phyloP scores from a whole-genome alignment of 2,113 vertebrate species.

The Cathartes aura region DNA sequence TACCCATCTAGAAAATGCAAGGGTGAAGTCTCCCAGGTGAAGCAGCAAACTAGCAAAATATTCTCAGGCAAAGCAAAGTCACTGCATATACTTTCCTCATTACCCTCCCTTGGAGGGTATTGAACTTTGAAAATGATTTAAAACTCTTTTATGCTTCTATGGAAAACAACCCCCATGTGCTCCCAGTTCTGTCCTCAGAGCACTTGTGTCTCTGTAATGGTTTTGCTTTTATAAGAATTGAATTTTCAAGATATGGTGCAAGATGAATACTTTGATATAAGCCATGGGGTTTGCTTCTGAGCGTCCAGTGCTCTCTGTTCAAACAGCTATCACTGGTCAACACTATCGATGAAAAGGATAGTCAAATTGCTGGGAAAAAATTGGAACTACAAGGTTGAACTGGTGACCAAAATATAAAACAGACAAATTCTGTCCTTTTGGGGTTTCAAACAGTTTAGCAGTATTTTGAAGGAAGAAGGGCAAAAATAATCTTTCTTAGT shows the following conservation, averaged over 20 bases:
- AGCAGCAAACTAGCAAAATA: neutral
- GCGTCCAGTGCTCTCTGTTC: neutral
- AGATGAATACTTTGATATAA: neutral
- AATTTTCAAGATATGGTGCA: neutral
- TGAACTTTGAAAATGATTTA: constrained; percentile 24
- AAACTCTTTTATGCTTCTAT: neutral
- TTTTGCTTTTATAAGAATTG: constrained; percentile 1
- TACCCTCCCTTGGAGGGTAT: neutral
- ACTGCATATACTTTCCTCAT: neutral
- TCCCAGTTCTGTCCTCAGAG: neutral
- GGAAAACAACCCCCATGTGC: neutral
- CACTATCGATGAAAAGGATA: neutral
- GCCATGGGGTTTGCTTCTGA: neutral
- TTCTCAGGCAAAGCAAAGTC: neutral
- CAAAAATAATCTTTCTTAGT: neutral
- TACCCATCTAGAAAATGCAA: neutral
- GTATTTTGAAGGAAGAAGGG: neutral
- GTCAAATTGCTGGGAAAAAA: neutral
- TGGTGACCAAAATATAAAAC: neutral
- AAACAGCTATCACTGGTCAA: neutral
- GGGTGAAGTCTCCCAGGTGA: neutral
- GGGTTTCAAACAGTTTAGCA: neutral
- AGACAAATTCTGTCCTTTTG: neutral
- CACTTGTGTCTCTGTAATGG: neutral
- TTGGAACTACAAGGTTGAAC: neutral